Evolutionary conservation across 1,140 invertebrate species (phyloP), one percentile per base, ranked within the genome.

Genomic region (Oppia nitens): DNA sequence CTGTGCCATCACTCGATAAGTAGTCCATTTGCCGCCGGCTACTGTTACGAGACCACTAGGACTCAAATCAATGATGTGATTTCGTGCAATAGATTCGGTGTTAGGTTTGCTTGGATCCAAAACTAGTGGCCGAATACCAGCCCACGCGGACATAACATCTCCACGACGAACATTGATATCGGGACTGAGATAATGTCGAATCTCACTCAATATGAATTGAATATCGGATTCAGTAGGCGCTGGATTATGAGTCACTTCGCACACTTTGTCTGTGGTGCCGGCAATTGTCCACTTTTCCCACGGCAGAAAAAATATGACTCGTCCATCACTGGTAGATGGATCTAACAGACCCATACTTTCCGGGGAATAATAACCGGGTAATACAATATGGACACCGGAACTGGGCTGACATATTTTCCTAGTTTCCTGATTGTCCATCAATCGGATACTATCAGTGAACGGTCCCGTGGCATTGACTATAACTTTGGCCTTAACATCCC

Each of bases 11-110:
- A 87, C 75, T 60, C 92, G 74, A 70, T 93, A 96, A 0, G 95
- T 98, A 0, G 96, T 99, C 95, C 95, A 99, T 75, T 99, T 99
- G 50, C 95, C 96, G 59, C 77, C 95, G 54, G 95, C 95, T 71
- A 99, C 96, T 28, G 96, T 99, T 45, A 99, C 80, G 32, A 98
- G 78, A 62, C 87, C 86, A 21, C 82, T 81, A 57, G 66, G 75
- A 63, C 87, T 87, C 6, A 97, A 85, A 72, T 98, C 91, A 45
- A 99, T 93, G 64, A 99, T 92, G 72, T 99, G 96, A 76, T 98
- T 99, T 58, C 96, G 78, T 17, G 95, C 95, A 55, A 99, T 78
- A 0, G 92, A 95, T 73, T 98, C 92, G 21, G 96, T 98, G 23
- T 78, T 78, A 64, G 47, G 70, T 71, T 67, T 76, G 67, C 45